Base-by-base conservation (phyloP, 2,113 vertebrate genomes). In the Hippopotamus amphibius region DNA sequence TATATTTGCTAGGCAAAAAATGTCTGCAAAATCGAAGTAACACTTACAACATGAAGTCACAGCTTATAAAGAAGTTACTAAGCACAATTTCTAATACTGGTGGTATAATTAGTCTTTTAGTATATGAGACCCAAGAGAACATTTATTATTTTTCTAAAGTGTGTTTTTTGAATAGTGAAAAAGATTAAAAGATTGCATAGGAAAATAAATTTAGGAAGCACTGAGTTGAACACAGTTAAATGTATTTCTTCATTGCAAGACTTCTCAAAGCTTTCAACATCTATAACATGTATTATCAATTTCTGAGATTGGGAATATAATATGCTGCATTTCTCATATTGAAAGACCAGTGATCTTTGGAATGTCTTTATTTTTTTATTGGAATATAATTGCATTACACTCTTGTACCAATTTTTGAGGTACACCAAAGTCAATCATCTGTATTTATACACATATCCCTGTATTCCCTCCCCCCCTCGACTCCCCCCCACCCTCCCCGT, bases 131-230 rank as follows among this genome's bases (percentile, higher is more conserved):
- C 14, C 9, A 79, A 55, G 72, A 76, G 14, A 80, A 68, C n/a
- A 74, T 69, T 87, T 66, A 28, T 84, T 96, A 37, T 88, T 95
- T 61, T 87, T 71, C 13, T 50, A 65, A 61, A 71, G 9, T 79
- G 26, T 80, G 24, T 61, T 21, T 82, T 85, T 93, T 72, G 84
- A 94, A 72, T 94, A 92, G 30, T 92, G 24, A 82, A 55, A 72
- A 89, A 79, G 4, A 65, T 84, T 46, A 21, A 53, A 80, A 74
- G 80, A 66, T 50, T 30, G 68, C 13, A 87, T 69, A 79, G 76
- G 61, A 66, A 59, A 46, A 30, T 74, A 74, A 81, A 48, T 69
- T 83, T 59, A 72, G 55, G 33, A 88, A 94, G 83, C 24, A 33
- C 3, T 74, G 28, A 12, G 4, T 65, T 76, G n/a, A 89, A 53